Evolutionary conservation across 1,140 invertebrate genomes (phyloP), one percentile per base, ranked within the genome.

Genomic region (Meloidogyne chitwoodi): DNA sequence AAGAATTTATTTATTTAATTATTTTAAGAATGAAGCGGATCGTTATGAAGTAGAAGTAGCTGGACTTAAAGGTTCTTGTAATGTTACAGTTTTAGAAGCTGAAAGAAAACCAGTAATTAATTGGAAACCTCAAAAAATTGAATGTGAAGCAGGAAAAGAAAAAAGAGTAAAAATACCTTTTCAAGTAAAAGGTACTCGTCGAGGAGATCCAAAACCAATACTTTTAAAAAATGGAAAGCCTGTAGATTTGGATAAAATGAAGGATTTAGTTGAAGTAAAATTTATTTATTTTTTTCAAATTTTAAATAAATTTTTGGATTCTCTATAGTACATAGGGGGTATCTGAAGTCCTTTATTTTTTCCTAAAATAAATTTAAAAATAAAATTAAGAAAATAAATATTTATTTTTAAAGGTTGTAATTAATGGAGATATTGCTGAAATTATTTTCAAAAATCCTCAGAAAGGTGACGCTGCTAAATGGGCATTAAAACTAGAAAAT

Each of bases 361-460:
- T n/a, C n/a, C n/a, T n/a, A n/a, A n/a, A n/a, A n/a, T n/a, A n/a
- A n/a, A 24, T 12, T 34, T 68, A 41, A 68, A 68, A 22, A 34
- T 68, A 19, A 5, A 34, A 41, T 41, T 67, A 81, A 76, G 10
- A 38, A 8, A 38, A 38, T 38, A 44, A 14, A n/a, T n/a, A 24
- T 67, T 67, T 67, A n/a, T 67, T 19, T 22, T 69, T 69, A 26
- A n/a, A 70, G 68, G 84, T 86, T 27, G 78, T 87, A 6, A 85
- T 86, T 78, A 81, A 82, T 24, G 86, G 82, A 31, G 86, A 86
- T 69, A 81, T 82, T 8, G 86, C 83, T 56, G 84, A 87, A 71
- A 86, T 86, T 71, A 75, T 79, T 26, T 86, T 86, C 80, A 86
- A 87, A 75, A 83, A 87, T 67, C 86, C 86, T n/a, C 74, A 87